Evolutionary conservation across 2,797 vertebrate genomes (phyloP).

Genomic region (Scomberomorus guttatus): DNA sequence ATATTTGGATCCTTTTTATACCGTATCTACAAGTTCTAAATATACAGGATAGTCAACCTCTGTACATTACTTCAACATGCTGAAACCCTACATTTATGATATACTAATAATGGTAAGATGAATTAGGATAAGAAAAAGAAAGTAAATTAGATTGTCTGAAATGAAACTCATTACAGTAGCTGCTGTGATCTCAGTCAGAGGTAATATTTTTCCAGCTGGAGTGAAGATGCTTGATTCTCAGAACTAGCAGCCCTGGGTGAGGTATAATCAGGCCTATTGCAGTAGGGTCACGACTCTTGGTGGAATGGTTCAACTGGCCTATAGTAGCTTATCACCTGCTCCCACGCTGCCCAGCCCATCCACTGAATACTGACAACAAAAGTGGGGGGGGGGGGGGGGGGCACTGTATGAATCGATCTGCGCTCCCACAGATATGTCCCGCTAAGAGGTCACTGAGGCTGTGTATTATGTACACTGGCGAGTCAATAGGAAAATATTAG

Average conservation of each 20-base stretch:
- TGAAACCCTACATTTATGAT: too few relatives aligned
- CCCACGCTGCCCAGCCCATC: slow-evolving; percentile 54
- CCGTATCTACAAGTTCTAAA: not conserved
- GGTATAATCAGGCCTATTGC: slow-evolving; percentile 77
- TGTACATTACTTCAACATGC: too few relatives aligned
- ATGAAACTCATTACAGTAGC: slow-evolving; percentile 1
- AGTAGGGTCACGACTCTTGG: slow-evolving; percentile 77
- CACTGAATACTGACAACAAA: slow-evolving; percentile 52
- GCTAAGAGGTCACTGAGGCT: slow-evolving; percentile 70
- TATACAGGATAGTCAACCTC: too few relatives aligned
- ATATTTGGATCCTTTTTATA: not conserved
- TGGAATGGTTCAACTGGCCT: slow-evolving; percentile 65
- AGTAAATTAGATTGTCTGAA: not conserved
- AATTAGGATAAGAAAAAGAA: not conserved
- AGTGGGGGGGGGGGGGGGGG: slow-evolving; percentile 50
- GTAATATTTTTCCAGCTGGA: slow-evolving; percentile 54
- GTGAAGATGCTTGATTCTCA: slow-evolving; percentile 60
- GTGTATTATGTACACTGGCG: slow-evolving; percentile 75
- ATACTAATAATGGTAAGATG: too few relatives aligned
- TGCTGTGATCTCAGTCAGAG: slow-evolving; percentile 58
- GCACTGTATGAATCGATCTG: slow-evolving; percentile 80
- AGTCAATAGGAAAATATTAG: slow-evolving; percentile 83
- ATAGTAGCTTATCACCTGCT: slow-evolving; percentile 76
- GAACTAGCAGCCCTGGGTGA: slow-evolving; percentile 52
- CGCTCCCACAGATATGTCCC: slow-evolving; percentile 64